Percentiles rank a stretch among this genome's conserved stretches.
Conservation (phyloP, 2,797 vertebrate genomes). For the Ibycter americanus region DNA sequence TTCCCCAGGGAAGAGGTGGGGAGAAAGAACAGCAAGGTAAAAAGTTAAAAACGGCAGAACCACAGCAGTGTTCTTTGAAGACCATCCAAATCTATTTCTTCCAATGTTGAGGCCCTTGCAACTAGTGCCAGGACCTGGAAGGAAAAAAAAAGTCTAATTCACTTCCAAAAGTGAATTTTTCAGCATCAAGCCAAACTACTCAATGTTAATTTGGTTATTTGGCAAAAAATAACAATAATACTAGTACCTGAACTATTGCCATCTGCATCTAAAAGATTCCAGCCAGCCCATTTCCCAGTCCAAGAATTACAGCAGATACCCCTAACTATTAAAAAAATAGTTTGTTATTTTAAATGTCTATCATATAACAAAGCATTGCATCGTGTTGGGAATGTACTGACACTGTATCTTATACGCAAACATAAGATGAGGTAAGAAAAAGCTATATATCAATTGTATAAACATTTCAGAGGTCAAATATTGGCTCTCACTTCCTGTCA, state of each 20-base stretch:
- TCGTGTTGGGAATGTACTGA: background rate
- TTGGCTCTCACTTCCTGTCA: slow-evolving; percentile 27
- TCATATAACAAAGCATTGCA: background rate
- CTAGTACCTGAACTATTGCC: slow-evolving; percentile 57
- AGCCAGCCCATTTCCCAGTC: slow-evolving; percentile 13
- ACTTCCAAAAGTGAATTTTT: slow-evolving; percentile 65
- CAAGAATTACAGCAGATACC: slow-evolving; percentile 59
- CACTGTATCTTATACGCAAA: background rate
- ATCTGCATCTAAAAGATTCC: slow-evolving; percentile 32
- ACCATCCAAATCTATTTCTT: slow-evolving; percentile 64
- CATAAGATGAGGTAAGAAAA: slow-evolving; percentile 38
- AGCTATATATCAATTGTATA: background rate
- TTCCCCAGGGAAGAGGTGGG: slow-evolving; percentile 57
- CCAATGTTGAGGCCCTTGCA: slow-evolving; percentile 57
- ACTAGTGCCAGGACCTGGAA: slow-evolving; percentile 53
- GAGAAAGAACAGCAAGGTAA: slow-evolving; percentile 70
- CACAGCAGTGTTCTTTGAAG: slow-evolving; percentile 63
- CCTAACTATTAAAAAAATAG: background rate
- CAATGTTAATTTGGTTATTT: slow-evolving; percentile 66
- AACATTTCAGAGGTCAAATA: slow-evolving; percentile 13
- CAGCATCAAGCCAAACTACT: slow-evolving; percentile 59
- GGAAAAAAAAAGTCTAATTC: background rate
- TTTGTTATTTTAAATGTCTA: slow-evolving; percentile 25
- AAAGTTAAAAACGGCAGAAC: slow-evolving; percentile 65
- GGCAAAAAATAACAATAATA: slow-evolving; percentile 60